Evolutionary conservation across 2,888 invertebrate species (phyloP).

Genomic region (Azorinus chamasolen): DNA sequence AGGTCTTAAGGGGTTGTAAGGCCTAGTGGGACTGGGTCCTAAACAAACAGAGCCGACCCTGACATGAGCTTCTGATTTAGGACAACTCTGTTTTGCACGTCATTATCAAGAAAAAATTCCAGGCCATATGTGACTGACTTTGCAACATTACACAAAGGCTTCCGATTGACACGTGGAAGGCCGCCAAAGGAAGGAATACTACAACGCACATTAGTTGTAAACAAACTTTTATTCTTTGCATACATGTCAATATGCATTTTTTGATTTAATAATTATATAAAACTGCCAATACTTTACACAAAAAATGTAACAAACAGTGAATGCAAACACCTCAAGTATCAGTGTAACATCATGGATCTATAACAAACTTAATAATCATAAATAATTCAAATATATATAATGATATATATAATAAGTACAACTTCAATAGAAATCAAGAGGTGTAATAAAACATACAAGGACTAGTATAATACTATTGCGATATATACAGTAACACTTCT

Average conservation of each 20-base stretch:
- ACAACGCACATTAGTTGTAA: constrained; percentile 17
- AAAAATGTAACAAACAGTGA: constrained; percentile 2
- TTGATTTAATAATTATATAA: constrained; percentile 19
- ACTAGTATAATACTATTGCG: not conserved
- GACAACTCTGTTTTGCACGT: no score
- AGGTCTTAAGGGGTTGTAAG: no score
- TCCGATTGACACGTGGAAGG: no score
- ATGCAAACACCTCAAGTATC: not conserved
- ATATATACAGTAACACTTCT: no score
- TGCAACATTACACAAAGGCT: no score
- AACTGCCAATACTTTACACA: constrained; percentile 6
- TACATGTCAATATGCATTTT: constrained; percentile 39
- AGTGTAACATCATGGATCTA: not conserved
- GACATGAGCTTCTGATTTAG: no score
- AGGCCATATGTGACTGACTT: no score
- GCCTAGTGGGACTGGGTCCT: no score
- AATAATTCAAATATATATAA: not conserved
- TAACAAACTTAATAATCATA: not conserved
- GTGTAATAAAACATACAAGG: not conserved
- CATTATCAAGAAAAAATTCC: no score
- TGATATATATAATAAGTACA: not conserved
- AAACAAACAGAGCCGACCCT: no score
- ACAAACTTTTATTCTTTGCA: constrained; percentile 36
- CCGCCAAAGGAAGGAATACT: not conserved
- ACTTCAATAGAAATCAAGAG: not conserved